Conservation (phyloP, 2,113 vertebrate genomes). For the Cygnus atratus region DNA sequence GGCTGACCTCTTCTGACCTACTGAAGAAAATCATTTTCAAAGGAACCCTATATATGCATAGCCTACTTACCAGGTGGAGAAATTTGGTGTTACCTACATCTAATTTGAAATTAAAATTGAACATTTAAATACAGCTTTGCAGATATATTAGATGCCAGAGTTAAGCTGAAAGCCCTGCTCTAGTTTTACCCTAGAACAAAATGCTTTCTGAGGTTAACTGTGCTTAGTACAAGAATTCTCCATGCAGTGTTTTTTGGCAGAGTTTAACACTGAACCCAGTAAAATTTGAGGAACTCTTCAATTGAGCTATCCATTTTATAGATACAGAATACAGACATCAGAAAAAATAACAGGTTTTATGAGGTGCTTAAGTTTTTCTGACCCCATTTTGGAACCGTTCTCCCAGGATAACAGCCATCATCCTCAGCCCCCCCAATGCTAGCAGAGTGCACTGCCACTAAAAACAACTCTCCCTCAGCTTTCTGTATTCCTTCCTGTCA, state of each 20-base stretch:
- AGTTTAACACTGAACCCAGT: not conserved
- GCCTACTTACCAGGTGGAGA: not conserved
- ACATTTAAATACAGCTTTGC: not conserved
- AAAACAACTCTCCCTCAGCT: not conserved
- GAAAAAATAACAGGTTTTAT: accelerated
- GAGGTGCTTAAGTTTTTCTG: accelerated
- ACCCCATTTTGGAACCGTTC: not conserved
- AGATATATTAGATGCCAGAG: accelerated
- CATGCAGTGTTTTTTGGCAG: not conserved
- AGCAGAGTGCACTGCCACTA: not conserved
- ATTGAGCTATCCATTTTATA: not conserved
- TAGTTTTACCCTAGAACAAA: not conserved
- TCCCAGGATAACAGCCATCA: not conserved
- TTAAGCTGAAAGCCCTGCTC: not conserved
- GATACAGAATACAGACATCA: not conserved
- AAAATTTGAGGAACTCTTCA: not conserved
- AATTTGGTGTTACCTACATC: accelerated
- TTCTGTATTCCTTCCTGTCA: not conserved
- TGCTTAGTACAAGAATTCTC: not conserved
- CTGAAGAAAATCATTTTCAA: not conserved
- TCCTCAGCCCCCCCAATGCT: not conserved
- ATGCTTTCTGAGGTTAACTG: not conserved
- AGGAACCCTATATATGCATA: accelerated
- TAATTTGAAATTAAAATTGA: not conserved
- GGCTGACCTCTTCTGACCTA: slow-evolving; percentile 58